Evolutionary conservation across 2,113 vertebrate genomes (phyloP).

Genomic region (Perccottus glenii): DNA sequence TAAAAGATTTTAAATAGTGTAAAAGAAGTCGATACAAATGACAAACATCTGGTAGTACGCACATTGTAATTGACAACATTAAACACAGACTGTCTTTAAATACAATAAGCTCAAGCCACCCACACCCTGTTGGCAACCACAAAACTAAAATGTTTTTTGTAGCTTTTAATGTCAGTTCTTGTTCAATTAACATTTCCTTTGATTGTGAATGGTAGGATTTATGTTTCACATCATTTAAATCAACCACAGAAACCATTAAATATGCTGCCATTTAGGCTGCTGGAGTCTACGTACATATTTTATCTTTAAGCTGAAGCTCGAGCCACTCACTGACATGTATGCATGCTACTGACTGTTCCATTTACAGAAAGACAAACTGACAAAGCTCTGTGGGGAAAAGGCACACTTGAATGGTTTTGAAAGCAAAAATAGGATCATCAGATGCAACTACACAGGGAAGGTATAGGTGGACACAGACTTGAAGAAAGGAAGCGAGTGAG

Average conservation of each 20-base stretch:
- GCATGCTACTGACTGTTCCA: slow-evolving; percentile 6
- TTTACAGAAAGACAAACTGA: slow-evolving; percentile 21
- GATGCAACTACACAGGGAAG: slow-evolving; percentile 12
- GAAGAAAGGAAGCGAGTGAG: slow-evolving; percentile 29
- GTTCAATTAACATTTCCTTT: not conserved
- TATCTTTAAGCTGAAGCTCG: slow-evolving; percentile 22
- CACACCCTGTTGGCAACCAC: not conserved
- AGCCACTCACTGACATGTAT: slow-evolving; percentile 34
- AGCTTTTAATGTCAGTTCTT: too few species aligned
- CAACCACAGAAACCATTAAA: slow-evolving; percentile 13
- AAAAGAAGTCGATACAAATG: slow-evolving; percentile 4
- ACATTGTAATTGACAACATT: slow-evolving; percentile 17
- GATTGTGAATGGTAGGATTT: not conserved
- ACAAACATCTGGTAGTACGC: not conserved
- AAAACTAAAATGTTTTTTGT: not conserved
- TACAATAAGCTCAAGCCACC: not conserved
- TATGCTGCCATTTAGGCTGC: not conserved
- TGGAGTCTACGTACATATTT: slow-evolving; percentile 19
- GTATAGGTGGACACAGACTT: slow-evolving; percentile 13
- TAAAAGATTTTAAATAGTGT: slow-evolving; percentile 8
- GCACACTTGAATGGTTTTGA: slow-evolving; percentile 10
- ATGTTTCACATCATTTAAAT: slow-evolving; percentile 12
- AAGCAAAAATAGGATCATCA: not conserved
- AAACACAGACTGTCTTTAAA: not conserved
- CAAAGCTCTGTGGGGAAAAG: slow-evolving; percentile 13